Evolutionary conservation across 2,888 invertebrate species (phyloP).

Genomic region (Leptopilina myrica): DNA sequence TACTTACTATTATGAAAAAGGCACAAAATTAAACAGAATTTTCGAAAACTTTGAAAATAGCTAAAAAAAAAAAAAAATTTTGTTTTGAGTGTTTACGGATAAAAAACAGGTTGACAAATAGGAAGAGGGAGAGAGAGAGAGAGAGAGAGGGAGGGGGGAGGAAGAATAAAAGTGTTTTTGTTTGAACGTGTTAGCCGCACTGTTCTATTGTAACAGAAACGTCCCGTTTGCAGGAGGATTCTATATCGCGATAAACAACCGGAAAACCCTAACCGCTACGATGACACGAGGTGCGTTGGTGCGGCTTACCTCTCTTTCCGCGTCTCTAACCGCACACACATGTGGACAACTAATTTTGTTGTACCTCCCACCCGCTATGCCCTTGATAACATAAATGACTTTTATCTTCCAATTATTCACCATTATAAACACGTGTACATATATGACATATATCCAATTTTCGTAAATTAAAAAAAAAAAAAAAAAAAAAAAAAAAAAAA

Average conservation of each 20-base stretch:
- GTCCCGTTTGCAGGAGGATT: conserved; percentile 66
- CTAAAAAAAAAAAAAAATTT: not conserved
- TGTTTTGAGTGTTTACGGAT: too few relatives aligned
- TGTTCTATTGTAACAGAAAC: conserved; percentile 49
- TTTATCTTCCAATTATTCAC: not conserved
- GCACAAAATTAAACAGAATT: too few relatives aligned
- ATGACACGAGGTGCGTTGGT: conserved; percentile 57
- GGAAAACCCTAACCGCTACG: conserved; percentile 67
- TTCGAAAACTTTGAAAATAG: too few relatives aligned
- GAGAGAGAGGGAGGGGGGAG: too few relatives aligned
- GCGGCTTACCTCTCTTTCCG: conserved; percentile 57
- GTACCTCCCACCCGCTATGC: not conserved
- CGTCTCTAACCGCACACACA: conserved; percentile 50
- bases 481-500: too few relatives aligned
- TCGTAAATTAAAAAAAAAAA: too few relatives aligned
- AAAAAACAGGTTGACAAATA: not conserved
- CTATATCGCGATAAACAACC: conserved; percentile 68
- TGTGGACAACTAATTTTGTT: conserved; percentile 42
- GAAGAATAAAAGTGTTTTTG: conserved; percentile 55
- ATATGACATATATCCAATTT: not conserved
- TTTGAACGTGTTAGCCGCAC: conserved; percentile 50
- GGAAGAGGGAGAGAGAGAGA: too few relatives aligned
- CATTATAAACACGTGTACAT: not conserved
- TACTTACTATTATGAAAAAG: too few relatives aligned
- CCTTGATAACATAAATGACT: not conserved